Evolutionary conservation across 2,797 vertebrate species (phyloP), one percentile per base, ranked within the genome.

Genomic region (Caiman crocodilus): DNA sequence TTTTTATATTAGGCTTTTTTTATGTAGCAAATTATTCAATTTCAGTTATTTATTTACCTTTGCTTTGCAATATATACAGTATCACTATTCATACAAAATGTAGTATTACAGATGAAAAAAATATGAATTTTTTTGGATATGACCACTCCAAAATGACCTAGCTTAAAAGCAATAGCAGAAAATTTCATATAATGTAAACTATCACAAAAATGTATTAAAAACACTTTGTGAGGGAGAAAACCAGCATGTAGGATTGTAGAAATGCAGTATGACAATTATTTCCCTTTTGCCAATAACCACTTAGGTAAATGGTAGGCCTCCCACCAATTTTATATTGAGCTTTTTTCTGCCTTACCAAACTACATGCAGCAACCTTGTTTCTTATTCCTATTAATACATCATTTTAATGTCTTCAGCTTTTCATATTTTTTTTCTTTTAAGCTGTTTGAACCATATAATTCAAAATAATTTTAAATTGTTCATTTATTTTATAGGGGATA

Each of bases 401-500:
- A 42, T 56, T 10, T 32, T 83, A 63, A 65, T 65, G 15, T 4
- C 12, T 1, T 76, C 12, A n/a, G 1, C 0, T 76, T 28, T 93
- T 67, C 28, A 4, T 73, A 4, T 28, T 55, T 20, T 20, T 10
- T 21, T 30, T 79, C 42, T 2, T 76, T 69, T 76, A 69, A 95
- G 60, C 3, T 78, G 11, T 23, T 67, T 59, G 6, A 13, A 64
- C 32, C 61, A 90, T 74, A 69, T 71, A 50, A 42, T 85, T 80
- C 4, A 67, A 15, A 90, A 15, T 91, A 88, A 74, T 20, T 2
- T 90, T 88, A 2, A 71, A 56, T 88, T 80, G 42, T 85, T 2
- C 87, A 64, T 90, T 98, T 95, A 91, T 76, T 94, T 95, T 96
- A 25, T 97, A 99, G 99, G 99, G 77, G 98, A 99, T 94, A 98